phyloP scores from a whole-genome alignment of 2,888 invertebrate species.

The Deilephila elpenor region DNA sequence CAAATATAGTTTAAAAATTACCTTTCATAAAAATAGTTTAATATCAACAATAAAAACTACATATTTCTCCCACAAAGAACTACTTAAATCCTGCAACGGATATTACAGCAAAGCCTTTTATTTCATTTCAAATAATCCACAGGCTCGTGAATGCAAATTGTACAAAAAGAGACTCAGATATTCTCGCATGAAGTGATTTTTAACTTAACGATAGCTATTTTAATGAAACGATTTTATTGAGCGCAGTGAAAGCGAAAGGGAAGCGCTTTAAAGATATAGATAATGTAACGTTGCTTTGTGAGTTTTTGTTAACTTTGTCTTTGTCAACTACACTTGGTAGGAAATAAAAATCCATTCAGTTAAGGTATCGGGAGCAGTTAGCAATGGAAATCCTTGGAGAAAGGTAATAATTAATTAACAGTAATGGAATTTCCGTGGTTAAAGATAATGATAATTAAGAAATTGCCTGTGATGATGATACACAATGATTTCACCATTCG shows the following conservation, averaged over 20 bases:
- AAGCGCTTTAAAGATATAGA: slow-evolving; percentile 8
- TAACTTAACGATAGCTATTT: neutral
- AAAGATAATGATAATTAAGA: too few species aligned
- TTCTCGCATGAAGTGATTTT: neutral
- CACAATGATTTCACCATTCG: too few species aligned
- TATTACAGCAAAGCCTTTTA: slow-evolving; percentile 8
- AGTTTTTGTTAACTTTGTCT: neutral
- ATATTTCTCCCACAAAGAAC: neutral
- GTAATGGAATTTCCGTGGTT: too few species aligned
- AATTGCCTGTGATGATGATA: too few species aligned
- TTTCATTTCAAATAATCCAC: slow-evolving; percentile 4
- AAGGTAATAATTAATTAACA: too few species aligned
- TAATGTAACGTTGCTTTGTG: neutral
- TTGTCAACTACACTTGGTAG: too few species aligned
- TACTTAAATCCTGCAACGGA: neutral
- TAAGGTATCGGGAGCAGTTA: too few species aligned
- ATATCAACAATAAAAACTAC: neutral
- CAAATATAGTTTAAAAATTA: too few species aligned
- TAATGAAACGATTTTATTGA: neutral
- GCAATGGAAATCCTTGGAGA: too few species aligned
- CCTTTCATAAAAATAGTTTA: too few species aligned
- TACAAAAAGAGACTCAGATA: neutral
- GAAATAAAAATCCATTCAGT: too few species aligned
- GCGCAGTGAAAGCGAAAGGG: slow-evolving; percentile 23
- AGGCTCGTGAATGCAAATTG: neutral